Percentiles rank a stretch among this genome's conserved stretches.
These are phyloP conservation scores for Lagenorhynchus albirostris DNA, from an alignment of 2,113 vertebrate genomes.

Conservation along the genomic window DNA sequence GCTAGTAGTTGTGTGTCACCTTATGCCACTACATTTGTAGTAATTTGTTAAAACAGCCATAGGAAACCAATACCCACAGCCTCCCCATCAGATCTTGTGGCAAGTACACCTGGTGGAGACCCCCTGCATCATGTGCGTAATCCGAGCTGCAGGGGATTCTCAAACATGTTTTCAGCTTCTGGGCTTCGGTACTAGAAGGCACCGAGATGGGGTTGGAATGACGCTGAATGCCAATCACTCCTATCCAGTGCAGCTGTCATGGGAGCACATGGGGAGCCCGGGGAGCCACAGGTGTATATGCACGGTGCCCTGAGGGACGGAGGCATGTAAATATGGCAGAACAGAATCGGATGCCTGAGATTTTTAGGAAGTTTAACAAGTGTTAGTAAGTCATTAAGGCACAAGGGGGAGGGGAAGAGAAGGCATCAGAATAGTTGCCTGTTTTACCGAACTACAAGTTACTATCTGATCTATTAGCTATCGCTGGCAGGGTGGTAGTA, in stretches of 20 bases:
- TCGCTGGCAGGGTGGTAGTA: background rate
- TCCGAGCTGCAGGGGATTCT: background rate
- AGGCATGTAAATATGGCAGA: background rate
- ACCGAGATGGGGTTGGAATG: background rate
- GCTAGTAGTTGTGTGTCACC: background rate
- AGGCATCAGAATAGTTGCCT: background rate
- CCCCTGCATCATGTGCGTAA: accelerated
- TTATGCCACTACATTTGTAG: background rate
- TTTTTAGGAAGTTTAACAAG: conserved; percentile 19
- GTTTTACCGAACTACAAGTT: background rate
- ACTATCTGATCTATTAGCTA: background rate
- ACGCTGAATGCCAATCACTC: background rate
- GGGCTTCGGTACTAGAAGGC: background rate
- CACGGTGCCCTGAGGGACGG: background rate
- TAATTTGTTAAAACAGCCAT: background rate
- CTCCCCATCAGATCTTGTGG: background rate
- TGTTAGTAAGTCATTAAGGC: background rate
- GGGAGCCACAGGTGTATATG: background rate
- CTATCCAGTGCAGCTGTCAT: background rate
- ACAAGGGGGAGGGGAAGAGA: background rate
- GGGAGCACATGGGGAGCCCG: background rate
- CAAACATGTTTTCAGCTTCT: background rate
- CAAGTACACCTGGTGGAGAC: background rate
- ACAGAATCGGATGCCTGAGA: conserved; percentile 6
- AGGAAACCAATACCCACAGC: background rate